These are phyloP conservation scores for Phymanthus crucifer DNA, from an alignment of 92 coral and sea anemone species.

Conservation along the genomic window DNA sequence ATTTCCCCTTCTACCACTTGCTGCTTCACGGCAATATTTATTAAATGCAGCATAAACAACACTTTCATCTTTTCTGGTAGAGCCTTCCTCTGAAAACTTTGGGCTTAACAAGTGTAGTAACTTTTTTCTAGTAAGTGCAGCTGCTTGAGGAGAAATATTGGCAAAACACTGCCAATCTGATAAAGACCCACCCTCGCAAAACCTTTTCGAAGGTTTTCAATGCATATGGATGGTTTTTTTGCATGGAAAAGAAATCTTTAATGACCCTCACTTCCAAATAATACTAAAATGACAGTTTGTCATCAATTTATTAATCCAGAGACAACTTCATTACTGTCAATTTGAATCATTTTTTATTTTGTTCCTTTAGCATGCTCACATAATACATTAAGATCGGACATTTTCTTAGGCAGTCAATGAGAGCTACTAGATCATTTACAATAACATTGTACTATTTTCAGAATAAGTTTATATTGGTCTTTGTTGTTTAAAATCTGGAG, in stretches of 20 bases:
- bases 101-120: not conserved
- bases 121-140: not conserved
- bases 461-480: too few species aligned
- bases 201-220: slow-evolving; percentile 34
- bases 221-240: slow-evolving; percentile 26
- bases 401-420: too few species aligned
- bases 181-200: slow-evolving; percentile 34
- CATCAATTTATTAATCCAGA: too few species aligned
- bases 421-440: too few species aligned
- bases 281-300: too few species aligned
- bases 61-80: slow-evolving; percentile 29
- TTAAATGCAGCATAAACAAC: slow-evolving; percentile 21
- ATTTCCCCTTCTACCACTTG: slow-evolving; percentile 61
- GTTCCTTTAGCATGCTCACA: too few species aligned
- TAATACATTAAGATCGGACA: too few species aligned
- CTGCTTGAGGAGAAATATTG: slow-evolving; percentile 31
- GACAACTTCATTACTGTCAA: too few species aligned
- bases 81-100: slow-evolving; percentile 24
- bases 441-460: too few species aligned
- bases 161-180: not conserved
- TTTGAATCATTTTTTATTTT: too few species aligned
- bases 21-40: slow-evolving; percentile 35
- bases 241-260: not conserved
- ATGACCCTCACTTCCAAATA: too few species aligned
- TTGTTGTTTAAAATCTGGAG: too few species aligned